Base-by-base conservation (phyloP, 1,140 invertebrate genomes). In the Epicauta chinensis region DNA sequence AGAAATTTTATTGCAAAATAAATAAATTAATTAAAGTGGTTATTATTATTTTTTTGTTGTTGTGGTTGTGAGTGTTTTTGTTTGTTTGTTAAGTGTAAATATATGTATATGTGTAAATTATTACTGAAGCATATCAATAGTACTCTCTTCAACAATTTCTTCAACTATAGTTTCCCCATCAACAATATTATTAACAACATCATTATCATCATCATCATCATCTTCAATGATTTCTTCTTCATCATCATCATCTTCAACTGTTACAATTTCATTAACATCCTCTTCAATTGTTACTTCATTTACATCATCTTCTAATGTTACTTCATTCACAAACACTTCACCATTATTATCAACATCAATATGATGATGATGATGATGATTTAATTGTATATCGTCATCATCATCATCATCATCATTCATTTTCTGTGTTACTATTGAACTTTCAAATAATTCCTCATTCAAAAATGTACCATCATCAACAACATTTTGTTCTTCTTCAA, bases 261-360 rank as follows among this genome's bases (percentile, higher is more conserved):
- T 37, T 11, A 51, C 53, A 30, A 62, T 53, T 38, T 61, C 60
- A 41, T 59, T 42, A 2, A 49, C 36, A 34, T 51, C 41, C 36
- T 61, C 61, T 34, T 62, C 63, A 5, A 65, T 59, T 35, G 59
- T 65, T 38, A 64, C 61, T 45, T 63, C 63, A 44, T 65, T 63
- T 2, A 62, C 61, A 31, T 64, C 58, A 34, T 64, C 59, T 38
- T 67, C 65, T 17, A 67, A 45, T n/a, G 65, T 67, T 9, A 67
- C 63, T 37, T 67, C 62, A 43, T 66, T 62, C 3, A 66, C 62
- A 49, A 64, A 66, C 16, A 60, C 62, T 51, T 61, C 62, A 50
- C 58, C 61, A n/a, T 53, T 54, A 41, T 51, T 48, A 34, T 34
- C 12, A 34, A 11, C 12, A 34, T 9, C 32, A 34, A 4, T 34